These are phyloP conservation scores for Argyrosomus regius DNA, from an alignment of 2,797 vertebrate species.

Conservation along the genomic window DNA sequence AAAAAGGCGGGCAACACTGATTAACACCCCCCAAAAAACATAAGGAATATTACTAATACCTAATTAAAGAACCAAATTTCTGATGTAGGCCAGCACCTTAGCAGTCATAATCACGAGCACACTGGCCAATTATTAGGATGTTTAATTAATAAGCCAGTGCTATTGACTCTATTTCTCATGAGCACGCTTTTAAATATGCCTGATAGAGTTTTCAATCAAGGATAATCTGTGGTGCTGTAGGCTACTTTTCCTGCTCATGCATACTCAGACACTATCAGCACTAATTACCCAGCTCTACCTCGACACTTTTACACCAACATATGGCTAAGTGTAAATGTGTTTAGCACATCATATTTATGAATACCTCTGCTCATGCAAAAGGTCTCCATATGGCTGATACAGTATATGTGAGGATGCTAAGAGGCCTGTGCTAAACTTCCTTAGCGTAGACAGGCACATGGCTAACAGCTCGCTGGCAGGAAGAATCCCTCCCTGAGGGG, in stretches of 20 bases:
- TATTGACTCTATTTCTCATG: slow-evolving; percentile 35
- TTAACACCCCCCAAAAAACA: not conserved
- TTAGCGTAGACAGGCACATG: slow-evolving; percentile 60
- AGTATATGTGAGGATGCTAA: slow-evolving; percentile 34
- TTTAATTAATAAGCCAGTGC: slow-evolving; percentile 26
- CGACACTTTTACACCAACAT: slow-evolving; percentile 45
- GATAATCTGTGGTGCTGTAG: slow-evolving; percentile 56
- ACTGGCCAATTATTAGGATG: slow-evolving; percentile 21
- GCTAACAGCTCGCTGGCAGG: slow-evolving; percentile 68
- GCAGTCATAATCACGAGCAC: slow-evolving; percentile 12
- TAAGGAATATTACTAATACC: not conserved
- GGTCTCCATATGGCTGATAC: slow-evolving; percentile 58
- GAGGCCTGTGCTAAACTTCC: slow-evolving; percentile 52
- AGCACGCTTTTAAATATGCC: slow-evolving; percentile 31
- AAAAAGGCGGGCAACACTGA: not conserved
- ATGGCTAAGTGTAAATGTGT: slow-evolving; percentile 68
- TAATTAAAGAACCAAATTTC: not conserved
- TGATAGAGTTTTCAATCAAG: slow-evolving; percentile 42
- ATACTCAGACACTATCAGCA: slow-evolving; percentile 51
- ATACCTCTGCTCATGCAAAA: slow-evolving; percentile 41
- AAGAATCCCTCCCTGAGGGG: slow-evolving; percentile 67
- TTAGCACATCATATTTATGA: slow-evolving; percentile 60
- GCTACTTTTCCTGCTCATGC: slow-evolving; percentile 43
- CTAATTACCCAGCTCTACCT: slow-evolving; percentile 60
- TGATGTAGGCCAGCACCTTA: not conserved